Base-by-base conservation (phyloP, 2,113 vertebrate genomes). In the Zosterops hypoxanthus region DNA sequence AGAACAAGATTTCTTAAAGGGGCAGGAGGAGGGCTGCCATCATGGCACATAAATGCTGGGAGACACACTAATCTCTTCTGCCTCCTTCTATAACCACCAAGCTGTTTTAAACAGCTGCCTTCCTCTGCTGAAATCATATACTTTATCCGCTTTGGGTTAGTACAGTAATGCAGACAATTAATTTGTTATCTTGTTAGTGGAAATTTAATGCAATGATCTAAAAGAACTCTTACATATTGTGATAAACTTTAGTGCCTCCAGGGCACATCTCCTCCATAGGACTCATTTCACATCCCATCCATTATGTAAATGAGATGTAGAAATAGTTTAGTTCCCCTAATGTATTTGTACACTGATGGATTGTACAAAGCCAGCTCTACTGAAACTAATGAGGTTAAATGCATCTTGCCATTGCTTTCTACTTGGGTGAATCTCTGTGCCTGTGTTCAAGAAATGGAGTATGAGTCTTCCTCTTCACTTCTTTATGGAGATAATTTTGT, bases 221-320 rank as follows among this genome's bases (percentile, higher is more conserved):
- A 97, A 97, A 96, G 97, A 97, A 97, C 75, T 97, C 97, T 93
- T 97, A 97, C 84, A 90, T 97, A 97, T 97, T 97, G 97, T 98
- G 98, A 98, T 98, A 98, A 98, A 98, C 98, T 98, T 98, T 93
- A 92, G 95, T 97, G 97, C 97, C 97, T 98, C 94, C 68, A 88
- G 97, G 97, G 93, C 12, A 19, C 94, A 97, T 97, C 91, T 94
- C 83, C 95, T 87, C 68, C 95, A 89, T 92, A 91, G 95, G 96
- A 97, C 94, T 98, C 96, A 97, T 98, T 98, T 98, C 97, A 96
- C 97, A 98, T 98, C 97, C 96, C 96, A 98, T 98, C 97, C 97
- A 97, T 98, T 98, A 98, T 98, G 98, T 72, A 98, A 98, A 98
- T 98, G 97, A 98, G 97, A 97, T 97, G 96, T 97, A 93, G 97